A percentile compares a stretch with the other conserved stretches of the same genome.
These are phyloP conservation scores for Globia sparganii DNA, from an alignment of 2,888 invertebrate species.

Conservation along the genomic window DNA sequence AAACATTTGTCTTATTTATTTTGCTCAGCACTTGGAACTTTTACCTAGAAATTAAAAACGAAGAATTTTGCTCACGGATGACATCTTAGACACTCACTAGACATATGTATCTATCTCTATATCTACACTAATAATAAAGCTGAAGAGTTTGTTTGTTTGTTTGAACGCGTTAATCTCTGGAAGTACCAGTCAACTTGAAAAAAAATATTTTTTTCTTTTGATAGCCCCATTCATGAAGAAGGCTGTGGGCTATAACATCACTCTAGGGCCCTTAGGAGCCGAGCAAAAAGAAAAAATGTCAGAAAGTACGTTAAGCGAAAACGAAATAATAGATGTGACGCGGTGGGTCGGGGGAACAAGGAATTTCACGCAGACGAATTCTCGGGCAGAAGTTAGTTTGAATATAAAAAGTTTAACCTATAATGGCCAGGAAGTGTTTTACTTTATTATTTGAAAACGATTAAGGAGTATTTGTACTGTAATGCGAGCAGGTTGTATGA, in stretches of 20 bases:
- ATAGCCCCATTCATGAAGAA: neutral
- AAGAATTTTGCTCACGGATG: constrained; percentile 7
- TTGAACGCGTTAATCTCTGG: too few species aligned
- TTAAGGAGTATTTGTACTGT: constrained; percentile 34
- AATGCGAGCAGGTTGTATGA: constrained; percentile 39
- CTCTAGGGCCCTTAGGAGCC: neutral
- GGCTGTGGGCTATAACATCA: neutral
- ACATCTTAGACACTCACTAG: neutral
- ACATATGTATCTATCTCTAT: too few species aligned
- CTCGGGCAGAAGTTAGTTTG: neutral
- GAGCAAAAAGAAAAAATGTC: too few species aligned
- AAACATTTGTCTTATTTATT: neutral
- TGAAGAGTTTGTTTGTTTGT: too few species aligned
- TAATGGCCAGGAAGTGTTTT: constrained; percentile 40
- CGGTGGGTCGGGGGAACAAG: too few species aligned
- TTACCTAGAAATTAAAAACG: neutral
- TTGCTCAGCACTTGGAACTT: neutral
- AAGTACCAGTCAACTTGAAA: too few species aligned
- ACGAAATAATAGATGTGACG: neutral
- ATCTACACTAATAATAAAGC: neutral
- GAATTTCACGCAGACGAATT: neutral
- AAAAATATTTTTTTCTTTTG: too few species aligned
- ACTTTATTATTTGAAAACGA: constrained; percentile 47
- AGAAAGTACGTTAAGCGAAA: too few species aligned
- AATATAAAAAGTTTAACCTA: constrained; percentile 11